Evolutionary conservation across 2,113 vertebrate genomes (phyloP), one percentile per base, ranked within the genome.

Genomic region (Pyxicephalus adspersus): DNA sequence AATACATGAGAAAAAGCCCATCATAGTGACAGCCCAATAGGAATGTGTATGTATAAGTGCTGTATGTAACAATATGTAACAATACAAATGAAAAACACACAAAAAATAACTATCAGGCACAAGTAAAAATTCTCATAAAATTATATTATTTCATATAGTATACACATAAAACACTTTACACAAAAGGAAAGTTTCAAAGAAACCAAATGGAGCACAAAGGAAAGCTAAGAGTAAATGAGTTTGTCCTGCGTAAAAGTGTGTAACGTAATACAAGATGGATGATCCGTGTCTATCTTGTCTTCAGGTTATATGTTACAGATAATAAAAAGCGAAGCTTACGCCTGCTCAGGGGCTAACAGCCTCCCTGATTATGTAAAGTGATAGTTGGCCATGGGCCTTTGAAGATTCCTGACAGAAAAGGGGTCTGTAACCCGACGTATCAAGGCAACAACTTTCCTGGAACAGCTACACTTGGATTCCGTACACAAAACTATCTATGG

Each of bases 141-240:
- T 82, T 75, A 82, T 82, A 82, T 82, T 82, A 82, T 82, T 82
- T 82, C 23, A 82, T 82, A 75, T 28, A 45, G 80, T 82, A 66
- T 82, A 75, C 79, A 81, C 71, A 82, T 82, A 75, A 58, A 82
- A 82, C 71, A 82, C 63, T 82, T 66, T 82, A 29, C 71, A 75
- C 80, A 58, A 55, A 74, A 79, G 52, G 52, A 52, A 55, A 45
- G 28, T 19, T 38, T n/a, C 18, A 13, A 80, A 64, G 68, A 64
- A 71, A 78, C 2, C 8, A 68, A 25, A 64, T n/a, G n/a, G 50
- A 54, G 50, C 13, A 34, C 17, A 29, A 77, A 29, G 28, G 34
- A 74, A 23, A 66, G 51, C 22, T 20, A 31, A 68, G 23, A 38
- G 45, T 8, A 54, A 51, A 77, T 25, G 38, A 3, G 25, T 22